phyloP scores from a whole-genome alignment of 2,888 invertebrate species.

The Diarsia brunnea region DNA sequence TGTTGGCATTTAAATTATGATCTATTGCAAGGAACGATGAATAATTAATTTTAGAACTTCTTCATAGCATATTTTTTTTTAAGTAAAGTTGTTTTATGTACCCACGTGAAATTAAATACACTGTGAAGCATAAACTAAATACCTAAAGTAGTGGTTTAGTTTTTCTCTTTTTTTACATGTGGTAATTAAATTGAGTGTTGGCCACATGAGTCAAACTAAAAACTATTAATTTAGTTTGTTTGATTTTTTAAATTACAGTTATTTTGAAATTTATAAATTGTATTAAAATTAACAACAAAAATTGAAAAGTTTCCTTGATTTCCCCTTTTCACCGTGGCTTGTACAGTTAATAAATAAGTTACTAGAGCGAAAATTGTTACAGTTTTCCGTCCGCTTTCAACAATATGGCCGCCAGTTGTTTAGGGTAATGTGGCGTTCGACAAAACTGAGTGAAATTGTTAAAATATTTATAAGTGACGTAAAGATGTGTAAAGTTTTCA shows the following conservation, averaged over 20 bases:
- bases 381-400: conserved; percentile 87
- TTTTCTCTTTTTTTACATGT: conserved; percentile 38
- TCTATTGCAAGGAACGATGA: not conserved
- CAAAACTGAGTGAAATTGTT: conserved; percentile 89
- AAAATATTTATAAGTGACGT: conserved; percentile 87
- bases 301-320: conserved; percentile 28
- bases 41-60: not conserved
- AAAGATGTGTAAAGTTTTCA: conserved; percentile 89
- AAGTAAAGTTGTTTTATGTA: not conserved
- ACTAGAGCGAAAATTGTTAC: conserved; percentile 74
- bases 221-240: conserved; percentile 50
- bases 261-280: conserved; percentile 16
- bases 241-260: conserved; percentile 32
- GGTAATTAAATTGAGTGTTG: conserved; percentile 59
- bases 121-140: conserved; percentile 60
- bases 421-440: conserved; percentile 91
- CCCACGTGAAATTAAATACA: not conserved
- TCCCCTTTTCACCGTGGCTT: conserved; percentile 14
- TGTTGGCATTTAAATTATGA: not conserved
- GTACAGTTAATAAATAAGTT: conserved; percentile 57
- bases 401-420: conserved; percentile 91
- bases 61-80: no score
- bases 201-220: conserved; percentile 63
- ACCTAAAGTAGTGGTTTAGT: conserved; percentile 14
- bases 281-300: conserved; percentile 41